These are phyloP conservation scores for Drosophila repletoides DNA, from an alignment of 1,140 invertebrate genomes.

Conservation along the genomic window DNA sequence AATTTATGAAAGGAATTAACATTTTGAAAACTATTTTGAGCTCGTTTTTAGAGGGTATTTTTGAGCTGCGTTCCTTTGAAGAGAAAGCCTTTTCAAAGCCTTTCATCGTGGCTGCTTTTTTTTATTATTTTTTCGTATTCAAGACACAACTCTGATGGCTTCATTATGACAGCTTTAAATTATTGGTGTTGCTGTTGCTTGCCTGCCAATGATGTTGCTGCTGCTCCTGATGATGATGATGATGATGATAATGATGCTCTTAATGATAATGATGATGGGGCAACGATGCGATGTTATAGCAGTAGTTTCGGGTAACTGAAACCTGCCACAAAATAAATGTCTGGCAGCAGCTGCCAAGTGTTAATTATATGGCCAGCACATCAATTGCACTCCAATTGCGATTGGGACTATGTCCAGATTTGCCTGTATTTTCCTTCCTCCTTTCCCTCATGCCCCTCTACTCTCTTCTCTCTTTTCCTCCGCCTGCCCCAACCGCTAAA, in stretches of 20 bases:
- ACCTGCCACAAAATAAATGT: conserved; percentile 14
- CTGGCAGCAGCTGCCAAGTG: conserved; percentile 75
- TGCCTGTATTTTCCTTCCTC: conserved; percentile 50
- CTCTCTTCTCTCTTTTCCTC: neutral
- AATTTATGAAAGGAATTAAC: too few relatives aligned
- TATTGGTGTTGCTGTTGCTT: conserved; percentile 37
- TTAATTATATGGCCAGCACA: conserved; percentile 71
- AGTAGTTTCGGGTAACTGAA: conserved; percentile 30
- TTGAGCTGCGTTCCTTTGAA: neutral
- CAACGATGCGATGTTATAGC: too few relatives aligned
- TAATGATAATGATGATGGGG: conserved; percentile 31
- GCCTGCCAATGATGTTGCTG: conserved; percentile 3
- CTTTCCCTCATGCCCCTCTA: neutral
- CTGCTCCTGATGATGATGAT: conserved; percentile 21
- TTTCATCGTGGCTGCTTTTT: conserved; percentile 1
- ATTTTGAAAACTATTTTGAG: too few relatives aligned
- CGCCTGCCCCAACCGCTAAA: neutral
- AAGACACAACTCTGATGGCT: conserved; percentile 22
- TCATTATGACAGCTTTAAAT: conserved; percentile 56
- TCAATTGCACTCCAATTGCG: conserved; percentile 56
- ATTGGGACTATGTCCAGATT: conserved; percentile 36
- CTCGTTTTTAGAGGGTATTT: too few relatives aligned
- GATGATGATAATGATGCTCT: conserved; percentile 5
- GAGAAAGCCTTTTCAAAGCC: neutral
- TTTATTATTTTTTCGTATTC: conserved; percentile 19